Evolutionary conservation across 2,113 vertebrate species (phyloP), one percentile per base, ranked within the genome.

Genomic region (Bagarius yarrelli): DNA sequence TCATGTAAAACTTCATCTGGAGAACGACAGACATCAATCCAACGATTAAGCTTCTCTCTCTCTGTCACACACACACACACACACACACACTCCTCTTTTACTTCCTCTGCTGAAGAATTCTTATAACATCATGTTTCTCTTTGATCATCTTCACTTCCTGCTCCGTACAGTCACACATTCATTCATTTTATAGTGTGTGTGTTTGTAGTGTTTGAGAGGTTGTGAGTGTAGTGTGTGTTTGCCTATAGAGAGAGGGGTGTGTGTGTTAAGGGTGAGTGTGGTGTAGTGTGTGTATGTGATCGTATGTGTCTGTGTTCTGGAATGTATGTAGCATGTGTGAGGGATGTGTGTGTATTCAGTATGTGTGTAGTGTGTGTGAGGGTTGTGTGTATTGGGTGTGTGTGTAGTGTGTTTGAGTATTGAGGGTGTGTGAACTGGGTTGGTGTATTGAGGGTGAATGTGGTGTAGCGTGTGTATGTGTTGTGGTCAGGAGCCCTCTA

Each of bases 171-270:
- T 67, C 11, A 40, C 16, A 16, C 34, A 47, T 5, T 47, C 66
- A 23, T 44, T 47, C 16, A 21, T 53, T 30, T 9, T 30, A 9
- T 72, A 56, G 53, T 34, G n/a, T 59, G 56, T 76, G 56, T 76
- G 74, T 76, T 34, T 60, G 74, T 44, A 40, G 18, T 61, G 57
- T 63, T 57, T 60, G 74, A 27, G 69, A 19, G 67, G 15, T 23
- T 15, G 23, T 27, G 66, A 5, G 30, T n/a, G 13, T 44, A 63
- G 67, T 47, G 67, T 60, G 55, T 76, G 56, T 40, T 55, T 15
- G 55, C 59, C 32, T 59, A 5, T 8, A 8, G 2, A 2, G 18
- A 36, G 73, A 36, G 27, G 2, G 27, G 2, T n/a, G 2, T 11
- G 16, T 3, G 15, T 44, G 32, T 69, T 1, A 3, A 53, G 13